Conservation (phyloP, 37 sponge, comb jelly and placozoan genomes). For the Crambe crambe region DNA sequence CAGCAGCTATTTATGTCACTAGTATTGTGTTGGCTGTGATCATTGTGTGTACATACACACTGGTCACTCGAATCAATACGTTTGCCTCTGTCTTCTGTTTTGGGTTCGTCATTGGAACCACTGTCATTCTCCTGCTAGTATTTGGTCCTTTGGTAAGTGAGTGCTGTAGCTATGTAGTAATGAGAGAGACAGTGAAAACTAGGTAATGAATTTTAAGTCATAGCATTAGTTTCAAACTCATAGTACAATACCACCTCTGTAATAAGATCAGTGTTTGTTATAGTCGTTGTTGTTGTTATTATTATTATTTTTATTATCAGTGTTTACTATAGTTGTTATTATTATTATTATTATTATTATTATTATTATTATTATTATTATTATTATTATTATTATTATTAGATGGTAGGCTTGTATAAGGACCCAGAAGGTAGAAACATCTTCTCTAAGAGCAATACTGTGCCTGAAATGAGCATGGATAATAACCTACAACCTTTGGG, state of each 20-base stretch:
- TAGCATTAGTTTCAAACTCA: not conserved
- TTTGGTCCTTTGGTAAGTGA: conserved; percentile 51
- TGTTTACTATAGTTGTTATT: not conserved
- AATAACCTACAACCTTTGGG: not conserved
- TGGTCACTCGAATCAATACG: conserved; percentile 21
- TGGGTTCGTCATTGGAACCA: conserved; percentile 20
- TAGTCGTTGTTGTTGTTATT: not conserved
- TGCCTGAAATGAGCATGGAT: not conserved
- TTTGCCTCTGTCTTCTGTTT: conserved; percentile 12
- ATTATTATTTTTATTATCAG: not conserved
- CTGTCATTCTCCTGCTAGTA: conserved; percentile 44
- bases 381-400: not conserved
- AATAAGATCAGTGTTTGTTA: not conserved
- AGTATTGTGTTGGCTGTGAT: conserved; percentile 38
- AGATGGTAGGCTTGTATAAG: conserved; percentile 46
- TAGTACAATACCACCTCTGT: too few species aligned
- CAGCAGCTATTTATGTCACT: conserved; percentile 52
- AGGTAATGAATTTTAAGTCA: not conserved
- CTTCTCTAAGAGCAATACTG: not conserved
- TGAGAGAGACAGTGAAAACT: not conserved
- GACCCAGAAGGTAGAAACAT: conserved; percentile 34
- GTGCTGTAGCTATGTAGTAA: not conserved
- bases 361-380: not conserved
- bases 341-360: not conserved
- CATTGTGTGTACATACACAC: conserved; percentile 21